Evolutionary conservation across 2,113 vertebrate species (phyloP), one percentile per base, ranked within the genome.

Genomic region (Carassius carassius): DNA sequence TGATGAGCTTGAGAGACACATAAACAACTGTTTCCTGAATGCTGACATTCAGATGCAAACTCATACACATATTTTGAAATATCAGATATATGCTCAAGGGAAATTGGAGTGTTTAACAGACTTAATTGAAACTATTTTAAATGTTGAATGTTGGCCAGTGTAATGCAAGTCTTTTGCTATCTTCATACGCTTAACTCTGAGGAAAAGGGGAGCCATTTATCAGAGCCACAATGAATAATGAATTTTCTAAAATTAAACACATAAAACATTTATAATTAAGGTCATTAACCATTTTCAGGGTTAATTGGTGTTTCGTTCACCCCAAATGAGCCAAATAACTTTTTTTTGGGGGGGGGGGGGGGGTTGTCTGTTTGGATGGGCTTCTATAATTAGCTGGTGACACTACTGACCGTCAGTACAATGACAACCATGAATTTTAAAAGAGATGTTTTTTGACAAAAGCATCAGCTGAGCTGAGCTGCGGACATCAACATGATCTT

Each of bases 201-300:
- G 49, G 32, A 35, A 82, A 54, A 41, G 7, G 47, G n/a, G 21
- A 82, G 21, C 21, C 81, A 82, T 82, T 82, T 72, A 58, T 82
- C 67, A 82, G 63, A 81, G 67, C 49, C 81, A 72, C 81, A 14
- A 72, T 82, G 80, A 82, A 82, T 82, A 82, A 82, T 82, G 67
- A 72, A 82, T 82, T 56, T 58, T 82, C 67, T 72, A 41, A 80
- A 85, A 81, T 85, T 72, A 85, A 72, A 60, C 70, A 63, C 65
- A 80, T 85, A 73, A 74, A 85, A 78, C 37, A 62, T 85, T 85
- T 74, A 85, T 63, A 85, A 85, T 85, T 85, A 81, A 80, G 56
- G 84, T 80, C 54, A 14, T 85, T 80, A 80, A 81, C 77, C 67
- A 81, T 73, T 72, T 70, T 62, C 67, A 41, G 84, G 77, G 84